Evolutionary conservation across 2,797 vertebrate genomes (phyloP).

Genomic region (Gadopsis marmoratus): DNA sequence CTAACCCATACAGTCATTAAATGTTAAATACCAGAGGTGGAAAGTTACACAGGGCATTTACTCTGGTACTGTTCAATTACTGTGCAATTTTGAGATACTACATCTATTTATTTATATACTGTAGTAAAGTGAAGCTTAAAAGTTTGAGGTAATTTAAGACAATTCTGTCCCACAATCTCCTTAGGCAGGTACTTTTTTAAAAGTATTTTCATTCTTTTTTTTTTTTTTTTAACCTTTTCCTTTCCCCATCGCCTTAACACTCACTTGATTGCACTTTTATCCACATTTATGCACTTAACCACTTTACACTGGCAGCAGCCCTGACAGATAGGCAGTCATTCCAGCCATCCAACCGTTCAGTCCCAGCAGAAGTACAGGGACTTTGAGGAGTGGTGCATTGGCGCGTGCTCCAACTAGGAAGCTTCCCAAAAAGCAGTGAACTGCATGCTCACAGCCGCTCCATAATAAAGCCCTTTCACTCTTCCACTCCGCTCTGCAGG

Average conservation of each 20-base stretch:
- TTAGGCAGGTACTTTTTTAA: neutral
- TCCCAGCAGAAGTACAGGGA: slow-evolving; percentile 7
- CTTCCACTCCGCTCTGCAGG: neutral
- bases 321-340: slow-evolving; percentile 6
- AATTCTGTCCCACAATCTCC: neutral
- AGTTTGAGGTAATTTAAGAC: slow-evolving; percentile 11
- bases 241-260: slow-evolving; percentile 12
- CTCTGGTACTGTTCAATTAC: neutral
- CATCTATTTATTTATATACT: neutral
- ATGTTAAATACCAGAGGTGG: neutral
- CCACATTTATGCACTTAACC: slow-evolving; percentile 3
- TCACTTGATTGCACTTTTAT: slow-evolving; percentile 17
- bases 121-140: neutral
- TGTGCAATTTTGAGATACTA: neutral
- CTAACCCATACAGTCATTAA: neutral
- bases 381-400: neutral
- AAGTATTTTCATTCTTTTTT: too few relatives aligned
- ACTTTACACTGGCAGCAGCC: slow-evolving; percentile 4
- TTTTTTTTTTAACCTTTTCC: neutral
- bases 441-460: slow-evolving; percentile 11
- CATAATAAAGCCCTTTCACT: slow-evolving; percentile 36
- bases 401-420: neutral
- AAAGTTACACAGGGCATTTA: neutral
- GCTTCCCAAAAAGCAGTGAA: slow-evolving; percentile 15
- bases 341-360: neutral